A percentile compares a stretch with the other conserved stretches of the same genome.
These are phyloP conservation scores for Gari tellinella DNA, from an alignment of 2,888 invertebrate genomes.

Conservation along the genomic window DNA sequence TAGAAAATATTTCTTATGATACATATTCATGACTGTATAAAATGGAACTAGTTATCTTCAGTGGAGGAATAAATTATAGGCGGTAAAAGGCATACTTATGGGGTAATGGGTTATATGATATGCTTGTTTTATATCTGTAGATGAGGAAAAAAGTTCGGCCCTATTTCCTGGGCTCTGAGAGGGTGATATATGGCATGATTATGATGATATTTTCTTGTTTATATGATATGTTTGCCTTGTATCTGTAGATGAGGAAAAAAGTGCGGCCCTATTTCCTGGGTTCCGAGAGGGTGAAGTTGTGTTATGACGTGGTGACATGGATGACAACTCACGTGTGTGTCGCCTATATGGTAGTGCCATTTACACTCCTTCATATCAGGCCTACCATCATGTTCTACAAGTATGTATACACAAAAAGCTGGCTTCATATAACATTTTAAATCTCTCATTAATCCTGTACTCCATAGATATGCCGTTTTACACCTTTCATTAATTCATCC, in stretches of 20 bases:
- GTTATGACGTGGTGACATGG: constrained; percentile 73
- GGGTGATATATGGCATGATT: constrained; percentile 13
- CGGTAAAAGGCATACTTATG: no score
- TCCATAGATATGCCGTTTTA: no score
- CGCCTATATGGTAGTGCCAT: constrained; percentile 73
- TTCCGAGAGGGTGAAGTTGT: constrained; percentile 31
- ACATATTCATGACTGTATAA: no score
- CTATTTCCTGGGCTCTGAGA: constrained; percentile 87
- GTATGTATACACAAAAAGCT: no score
- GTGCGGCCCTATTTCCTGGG: constrained; percentile 91
- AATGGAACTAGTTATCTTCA: no score
- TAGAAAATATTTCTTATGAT: no score
- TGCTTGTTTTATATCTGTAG: constrained; percentile 85
- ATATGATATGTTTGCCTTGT: constrained; percentile 74
- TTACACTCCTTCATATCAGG: constrained; percentile 63
- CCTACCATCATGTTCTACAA: constrained; percentile 67
- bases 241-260: constrained; percentile 91
- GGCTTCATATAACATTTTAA: no score
- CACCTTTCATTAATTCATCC: no score
- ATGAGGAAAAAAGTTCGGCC: constrained; percentile 92
- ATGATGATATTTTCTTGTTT: constrained; percentile 32
- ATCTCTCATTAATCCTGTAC: no score
- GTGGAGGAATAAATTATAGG: no score
- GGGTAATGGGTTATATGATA: no score
- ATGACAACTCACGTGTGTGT: constrained; percentile 67